Conservation (phyloP, 2,888 invertebrate species). For the Atethmia centrago region DNA sequence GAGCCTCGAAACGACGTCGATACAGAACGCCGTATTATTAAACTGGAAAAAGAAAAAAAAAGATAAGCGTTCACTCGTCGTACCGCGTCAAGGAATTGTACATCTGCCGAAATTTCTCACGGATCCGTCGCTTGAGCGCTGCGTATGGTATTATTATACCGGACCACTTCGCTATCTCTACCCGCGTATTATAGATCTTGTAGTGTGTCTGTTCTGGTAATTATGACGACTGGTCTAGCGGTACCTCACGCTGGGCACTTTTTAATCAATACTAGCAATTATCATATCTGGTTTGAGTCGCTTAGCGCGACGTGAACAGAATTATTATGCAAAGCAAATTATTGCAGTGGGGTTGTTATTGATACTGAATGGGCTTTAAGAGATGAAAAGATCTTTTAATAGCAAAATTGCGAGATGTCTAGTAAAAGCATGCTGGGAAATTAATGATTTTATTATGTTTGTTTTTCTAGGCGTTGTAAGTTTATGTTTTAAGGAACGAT, state of each 20-base stretch:
- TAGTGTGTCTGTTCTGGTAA: conserved; percentile 72
- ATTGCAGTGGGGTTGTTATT: conserved; percentile 53
- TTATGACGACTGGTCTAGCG: conserved; percentile 88
- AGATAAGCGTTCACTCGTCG: conserved; percentile 88
- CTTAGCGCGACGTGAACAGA: conserved; percentile 70
- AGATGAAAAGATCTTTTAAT: conserved; percentile 36
- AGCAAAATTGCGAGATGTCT: conserved; percentile 26
- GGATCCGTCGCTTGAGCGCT: conserved; percentile 80
- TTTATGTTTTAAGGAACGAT: background rate
- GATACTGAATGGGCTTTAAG: conserved; percentile 40
- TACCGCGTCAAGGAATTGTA: conserved; percentile 89
- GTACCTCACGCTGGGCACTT: conserved; percentile 80
- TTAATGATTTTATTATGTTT: conserved; percentile 24
- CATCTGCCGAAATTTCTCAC: conserved; percentile 91
- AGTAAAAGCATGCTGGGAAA: conserved; percentile 2
- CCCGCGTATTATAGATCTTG: conserved; percentile 83
- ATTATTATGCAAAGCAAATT: conserved; percentile 70
- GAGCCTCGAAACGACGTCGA: conserved; percentile 80
- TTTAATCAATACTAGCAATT: conserved; percentile 85
- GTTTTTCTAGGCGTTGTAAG: background rate
- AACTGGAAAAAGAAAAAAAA: conserved; percentile 80
- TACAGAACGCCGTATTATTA: conserved; percentile 87
- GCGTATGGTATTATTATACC: conserved; percentile 87
- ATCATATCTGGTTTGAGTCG: conserved; percentile 83
- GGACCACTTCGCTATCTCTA: conserved; percentile 83